These are phyloP conservation scores for Sinosuthora webbiana DNA, from an alignment of 2,113 vertebrate genomes.

Conservation along the genomic window DNA sequence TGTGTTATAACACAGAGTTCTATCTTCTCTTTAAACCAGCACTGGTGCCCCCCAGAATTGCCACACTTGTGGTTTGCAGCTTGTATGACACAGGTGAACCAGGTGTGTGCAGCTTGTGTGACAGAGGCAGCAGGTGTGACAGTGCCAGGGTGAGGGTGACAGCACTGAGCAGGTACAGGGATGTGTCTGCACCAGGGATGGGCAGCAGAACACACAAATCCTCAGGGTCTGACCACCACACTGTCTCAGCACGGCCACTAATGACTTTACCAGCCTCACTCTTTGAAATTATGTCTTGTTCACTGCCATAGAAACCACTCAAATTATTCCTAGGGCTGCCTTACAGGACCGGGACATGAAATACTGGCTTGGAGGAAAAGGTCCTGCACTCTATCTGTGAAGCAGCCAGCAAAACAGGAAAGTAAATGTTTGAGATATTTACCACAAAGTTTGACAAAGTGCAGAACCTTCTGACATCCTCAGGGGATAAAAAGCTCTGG, in stretches of 20 bases:
- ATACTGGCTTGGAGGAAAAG: constrained; percentile 23
- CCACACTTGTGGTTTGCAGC: neutral
- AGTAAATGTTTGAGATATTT: constrained; percentile 57
- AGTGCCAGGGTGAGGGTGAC: neutral
- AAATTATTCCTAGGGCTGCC: neutral
- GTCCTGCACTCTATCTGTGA: constrained; percentile 41
- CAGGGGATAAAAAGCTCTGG: constrained; percentile 10
- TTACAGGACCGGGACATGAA: constrained; percentile 10
- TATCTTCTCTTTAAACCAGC: neutral
- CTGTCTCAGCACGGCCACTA: neutral
- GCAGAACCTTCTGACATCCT: constrained; percentile 41
- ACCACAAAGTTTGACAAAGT: constrained; percentile 55
- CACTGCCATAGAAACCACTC: neutral
- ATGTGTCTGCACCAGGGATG: neutral
- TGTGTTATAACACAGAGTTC: neutral
- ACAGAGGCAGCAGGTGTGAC: neutral
- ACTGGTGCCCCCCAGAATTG: neutral
- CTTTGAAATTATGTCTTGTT: neutral
- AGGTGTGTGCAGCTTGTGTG: accelerated
- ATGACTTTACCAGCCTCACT: neutral
- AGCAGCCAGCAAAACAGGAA: constrained; percentile 31
- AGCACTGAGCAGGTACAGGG: neutral
- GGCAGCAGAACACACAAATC: neutral
- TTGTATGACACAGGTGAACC: neutral
- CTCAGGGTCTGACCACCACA: neutral